Conservation (phyloP, 2,113 vertebrate genomes). For the Pyxicephalus adspersus region DNA sequence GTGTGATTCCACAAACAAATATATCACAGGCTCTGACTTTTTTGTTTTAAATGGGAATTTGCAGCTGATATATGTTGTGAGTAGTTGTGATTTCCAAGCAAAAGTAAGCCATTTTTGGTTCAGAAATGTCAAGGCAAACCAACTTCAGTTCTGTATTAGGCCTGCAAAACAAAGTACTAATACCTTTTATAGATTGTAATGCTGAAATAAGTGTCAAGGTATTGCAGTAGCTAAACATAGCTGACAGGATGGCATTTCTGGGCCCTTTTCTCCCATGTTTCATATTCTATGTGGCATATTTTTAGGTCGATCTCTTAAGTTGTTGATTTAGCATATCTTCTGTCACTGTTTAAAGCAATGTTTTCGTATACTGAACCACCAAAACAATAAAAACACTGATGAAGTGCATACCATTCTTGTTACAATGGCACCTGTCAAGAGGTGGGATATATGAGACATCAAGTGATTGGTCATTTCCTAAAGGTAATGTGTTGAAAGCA, state of each 20-base stretch:
- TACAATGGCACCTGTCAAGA: too few species aligned
- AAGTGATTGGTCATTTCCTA: too few species aligned
- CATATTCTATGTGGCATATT: too few species aligned
- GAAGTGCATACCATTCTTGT: too few species aligned
- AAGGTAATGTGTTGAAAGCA: too few species aligned
- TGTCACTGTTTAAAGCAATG: too few species aligned
- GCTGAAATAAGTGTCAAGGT: not conserved
- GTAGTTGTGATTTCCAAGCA: not conserved
- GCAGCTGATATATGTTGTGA: slow-evolving; percentile 32
- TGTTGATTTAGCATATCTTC: too few species aligned
- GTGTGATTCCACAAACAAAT: slow-evolving; percentile 34
- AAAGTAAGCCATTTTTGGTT: slow-evolving; percentile 27
- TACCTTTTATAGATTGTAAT: not conserved
- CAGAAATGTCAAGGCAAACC: not conserved
- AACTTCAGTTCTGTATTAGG: not conserved
- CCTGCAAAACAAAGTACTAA: not conserved
- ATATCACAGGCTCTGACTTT: slow-evolving; percentile 1
- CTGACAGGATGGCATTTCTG: not conserved
- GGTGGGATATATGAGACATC: too few species aligned
- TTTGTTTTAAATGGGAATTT: slow-evolving; percentile 30
- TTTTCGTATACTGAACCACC: too few species aligned
- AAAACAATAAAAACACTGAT: too few species aligned
- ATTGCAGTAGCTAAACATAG: not conserved
- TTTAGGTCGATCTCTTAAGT: too few species aligned
- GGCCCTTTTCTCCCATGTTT: not conserved